phyloP scores from a whole-genome alignment of 2,113 vertebrate genomes.

The Acrocephalus kingi region DNA sequence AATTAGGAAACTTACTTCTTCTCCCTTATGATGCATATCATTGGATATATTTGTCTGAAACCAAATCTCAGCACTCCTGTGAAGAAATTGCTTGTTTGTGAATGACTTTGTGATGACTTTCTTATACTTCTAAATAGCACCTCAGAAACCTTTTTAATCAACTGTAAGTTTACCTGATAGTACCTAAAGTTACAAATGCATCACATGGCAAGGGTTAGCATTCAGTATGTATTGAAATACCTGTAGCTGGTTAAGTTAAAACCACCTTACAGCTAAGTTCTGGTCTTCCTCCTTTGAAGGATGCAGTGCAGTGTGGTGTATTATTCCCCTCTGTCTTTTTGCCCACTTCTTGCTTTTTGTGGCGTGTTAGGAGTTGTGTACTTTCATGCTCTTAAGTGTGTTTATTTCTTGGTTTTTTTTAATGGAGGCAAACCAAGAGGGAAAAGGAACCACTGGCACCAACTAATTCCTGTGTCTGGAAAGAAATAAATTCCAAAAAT shows the following conservation, averaged over 20 bases:
- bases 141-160: background rate
- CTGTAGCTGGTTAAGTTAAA: background rate
- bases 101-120: background rate
- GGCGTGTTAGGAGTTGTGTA: background rate
- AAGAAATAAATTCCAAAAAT: background rate
- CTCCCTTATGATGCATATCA: rapidly evolving
- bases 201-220: background rate
- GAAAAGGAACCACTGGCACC: background rate
- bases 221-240: background rate
- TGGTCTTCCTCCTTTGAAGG: background rate
- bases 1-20: background rate
- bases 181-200: background rate
- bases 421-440: background rate
- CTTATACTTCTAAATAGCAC: background rate
- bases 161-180: background rate
- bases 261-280: background rate
- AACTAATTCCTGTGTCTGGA: background rate
- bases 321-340: background rate
- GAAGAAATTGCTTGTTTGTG: background rate
- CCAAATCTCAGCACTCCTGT: background rate
- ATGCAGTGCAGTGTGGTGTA: background rate
- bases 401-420: background rate
- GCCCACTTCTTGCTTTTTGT: background rate
- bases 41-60: background rate
- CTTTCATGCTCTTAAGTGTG: background rate